These are phyloP conservation scores for Planococcus citri DNA, from an alignment of 1,140 invertebrate genomes.

Conservation along the genomic window DNA sequence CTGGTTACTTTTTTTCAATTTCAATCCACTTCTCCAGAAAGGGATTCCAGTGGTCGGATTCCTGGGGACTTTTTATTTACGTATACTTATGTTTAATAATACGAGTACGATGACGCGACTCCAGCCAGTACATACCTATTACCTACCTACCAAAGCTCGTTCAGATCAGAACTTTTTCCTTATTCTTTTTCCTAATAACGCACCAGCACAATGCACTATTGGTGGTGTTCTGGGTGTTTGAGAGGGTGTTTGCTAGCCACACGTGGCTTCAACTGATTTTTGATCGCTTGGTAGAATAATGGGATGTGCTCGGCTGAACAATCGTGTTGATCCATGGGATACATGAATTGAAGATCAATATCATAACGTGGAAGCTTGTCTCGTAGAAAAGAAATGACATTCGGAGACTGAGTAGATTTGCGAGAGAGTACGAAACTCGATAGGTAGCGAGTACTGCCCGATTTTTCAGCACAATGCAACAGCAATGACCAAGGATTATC, in stretches of 20 bases:
- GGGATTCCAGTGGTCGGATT: too few relatives aligned
- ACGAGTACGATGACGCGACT: too few relatives aligned
- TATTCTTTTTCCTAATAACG: too few relatives aligned
- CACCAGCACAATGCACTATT: too few relatives aligned
- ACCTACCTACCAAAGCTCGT: too few relatives aligned
- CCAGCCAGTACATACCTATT: too few relatives aligned
- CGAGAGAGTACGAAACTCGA: conserved; percentile 71
- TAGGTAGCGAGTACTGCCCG: conserved; percentile 60
- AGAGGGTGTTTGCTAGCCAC: background rate
- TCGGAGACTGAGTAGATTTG: conserved; percentile 41
- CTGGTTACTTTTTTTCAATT: too few relatives aligned
- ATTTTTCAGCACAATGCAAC: conserved; percentile 73
- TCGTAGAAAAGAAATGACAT: conserved; percentile 45
- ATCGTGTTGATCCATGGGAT: conserved; percentile 58
- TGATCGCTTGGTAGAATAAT: conserved; percentile 25
- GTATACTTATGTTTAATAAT: too few relatives aligned
- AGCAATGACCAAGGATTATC: conserved; percentile 57
- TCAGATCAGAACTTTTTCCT: too few relatives aligned
- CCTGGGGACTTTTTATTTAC: too few relatives aligned
- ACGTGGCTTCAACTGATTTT: background rate
- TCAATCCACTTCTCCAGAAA: too few relatives aligned
- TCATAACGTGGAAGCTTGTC: conserved; percentile 55
- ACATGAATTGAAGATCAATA: conserved; percentile 68
- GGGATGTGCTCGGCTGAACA: conserved; percentile 34
- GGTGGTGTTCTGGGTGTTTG: conserved; percentile 5